Evolutionary conservation across 2,888 invertebrate genomes (phyloP).

Genomic region (Tiphia femorata): DNA sequence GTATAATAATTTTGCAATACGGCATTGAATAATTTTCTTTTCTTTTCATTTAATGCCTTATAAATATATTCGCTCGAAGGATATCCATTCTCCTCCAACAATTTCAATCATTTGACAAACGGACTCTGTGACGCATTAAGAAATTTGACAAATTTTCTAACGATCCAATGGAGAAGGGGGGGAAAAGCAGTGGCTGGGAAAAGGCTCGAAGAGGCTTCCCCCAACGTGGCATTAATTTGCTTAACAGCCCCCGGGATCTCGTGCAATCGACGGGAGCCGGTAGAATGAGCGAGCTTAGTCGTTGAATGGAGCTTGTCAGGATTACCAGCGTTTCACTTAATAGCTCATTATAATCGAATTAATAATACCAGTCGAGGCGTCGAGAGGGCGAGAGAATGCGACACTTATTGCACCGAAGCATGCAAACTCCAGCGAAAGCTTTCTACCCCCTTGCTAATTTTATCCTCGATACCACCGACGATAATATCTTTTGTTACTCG

Average conservation of each 20-base stretch:
- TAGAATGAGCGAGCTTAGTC: conserved; percentile 46
- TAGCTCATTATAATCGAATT: conserved; percentile 66
- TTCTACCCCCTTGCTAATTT: conserved; percentile 23
- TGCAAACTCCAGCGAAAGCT: conserved; percentile 47
- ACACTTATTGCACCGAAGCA: conserved; percentile 56
- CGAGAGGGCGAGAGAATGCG: conserved; percentile 36
- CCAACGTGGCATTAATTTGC: conserved; percentile 49
- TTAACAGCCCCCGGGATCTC: conserved; percentile 51
- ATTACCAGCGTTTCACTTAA: conserved; percentile 60
- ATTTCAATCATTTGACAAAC: too few species aligned
- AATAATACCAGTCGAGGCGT: conserved; percentile 52
- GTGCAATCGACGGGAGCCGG: conserved; percentile 34
- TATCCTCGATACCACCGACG: too few species aligned
- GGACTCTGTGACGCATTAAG: too few species aligned
- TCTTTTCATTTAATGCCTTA: too few species aligned
- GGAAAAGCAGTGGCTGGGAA: too few species aligned
- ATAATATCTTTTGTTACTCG: too few species aligned
- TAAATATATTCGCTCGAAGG: too few species aligned
- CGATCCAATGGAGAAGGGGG: too few species aligned
- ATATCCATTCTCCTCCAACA: too few species aligned
- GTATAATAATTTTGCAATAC: too few species aligned
- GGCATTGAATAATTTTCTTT: too few species aligned
- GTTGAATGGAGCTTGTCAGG: conserved; percentile 55
- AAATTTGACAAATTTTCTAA: too few species aligned
- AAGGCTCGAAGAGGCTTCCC: conserved; percentile 22